Evolutionary conservation across 2,113 vertebrate genomes (phyloP), one percentile per base, ranked within the genome.

Genomic region (Pungitius pungitius): DNA sequence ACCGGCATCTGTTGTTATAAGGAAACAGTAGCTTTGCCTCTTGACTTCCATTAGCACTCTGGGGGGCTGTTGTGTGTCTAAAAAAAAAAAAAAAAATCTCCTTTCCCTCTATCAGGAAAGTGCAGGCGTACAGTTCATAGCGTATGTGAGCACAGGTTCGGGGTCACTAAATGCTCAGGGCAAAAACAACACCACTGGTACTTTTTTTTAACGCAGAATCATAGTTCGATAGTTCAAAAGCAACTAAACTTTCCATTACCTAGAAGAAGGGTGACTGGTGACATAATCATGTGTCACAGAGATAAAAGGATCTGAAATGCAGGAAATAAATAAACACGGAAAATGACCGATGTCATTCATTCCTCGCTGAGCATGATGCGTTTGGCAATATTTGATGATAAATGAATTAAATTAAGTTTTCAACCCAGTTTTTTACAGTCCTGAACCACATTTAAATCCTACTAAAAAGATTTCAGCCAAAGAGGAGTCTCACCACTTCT

Each of bases 121-220:
- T 86, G 72, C 85, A 90, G 89, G 86, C 84, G 73, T 69, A 72
- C 64, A 80, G 69, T 82, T 79, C 63, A 76, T 24, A 51, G 69
- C 66, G 78, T 80, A 62, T 63, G 63, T 75, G 83, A 86, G 64
- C 45, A 30, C 47, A 75, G 71, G 63, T n/a, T 26, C 24, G 45
- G 63, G 76, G 67, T 69, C 67, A 85, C 55, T 73, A 72, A 87
- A 76, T 54, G 81, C 71, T 78, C 26, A 13, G 37, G 69, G 76
- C 71, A 67, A 73, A 81, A 84, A 77, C 77, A n/a, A n/a, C n/a
- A n/a, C n/a, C n/a, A n/a, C n/a, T n/a, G n/a, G n/a, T n/a, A n/a
- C n/a, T n/a, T n/a, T n/a, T n/a, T 56, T 45, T 52, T 15, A 55
- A 60, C n/a, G 3, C 72, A 62, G 62, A 4, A 6, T 69, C 40